Conservation (phyloP, 2,888 invertebrate genomes). For the Harmothoe impar region DNA sequence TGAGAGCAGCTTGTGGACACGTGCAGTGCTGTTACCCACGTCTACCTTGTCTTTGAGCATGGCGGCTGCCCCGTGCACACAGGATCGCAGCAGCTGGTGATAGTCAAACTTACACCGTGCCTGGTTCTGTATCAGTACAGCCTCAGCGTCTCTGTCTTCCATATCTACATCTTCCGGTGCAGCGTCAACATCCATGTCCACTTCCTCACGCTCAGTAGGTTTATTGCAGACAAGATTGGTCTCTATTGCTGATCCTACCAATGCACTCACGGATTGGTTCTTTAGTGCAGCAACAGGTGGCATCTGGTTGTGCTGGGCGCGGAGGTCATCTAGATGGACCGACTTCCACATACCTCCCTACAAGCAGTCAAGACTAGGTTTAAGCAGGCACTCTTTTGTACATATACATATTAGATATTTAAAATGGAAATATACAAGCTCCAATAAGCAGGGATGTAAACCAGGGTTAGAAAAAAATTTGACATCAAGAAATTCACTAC, state of each 20-base stretch:
- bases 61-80: conserved; percentile 75
- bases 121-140: background rate
- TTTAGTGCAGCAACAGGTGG: conserved; percentile 64
- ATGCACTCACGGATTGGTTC: conserved; percentile 64
- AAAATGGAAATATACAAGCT: too few relatives aligned
- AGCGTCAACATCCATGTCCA: conserved; percentile 13
- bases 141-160: too few relatives aligned
- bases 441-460: too few relatives aligned
- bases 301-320: conserved; percentile 55
- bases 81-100: conserved; percentile 70
- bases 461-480: too few relatives aligned
- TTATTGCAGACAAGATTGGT: conserved; percentile 21
- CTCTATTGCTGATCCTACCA: conserved; percentile 63
- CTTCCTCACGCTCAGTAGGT: background rate
- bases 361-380: background rate
- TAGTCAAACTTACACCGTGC: conserved; percentile 66
- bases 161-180: background rate
- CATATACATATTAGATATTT: too few relatives aligned
- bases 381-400: too few relatives aligned
- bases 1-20: conserved; percentile 70
- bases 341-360: conserved; percentile 80
- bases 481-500: too few relatives aligned
- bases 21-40: conserved; percentile 71
- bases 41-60: conserved; percentile 75
- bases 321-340: conserved; percentile 79